Base-by-base conservation (phyloP, 2,888 invertebrate genomes). In the Minunthozetes semirufus region DNA sequence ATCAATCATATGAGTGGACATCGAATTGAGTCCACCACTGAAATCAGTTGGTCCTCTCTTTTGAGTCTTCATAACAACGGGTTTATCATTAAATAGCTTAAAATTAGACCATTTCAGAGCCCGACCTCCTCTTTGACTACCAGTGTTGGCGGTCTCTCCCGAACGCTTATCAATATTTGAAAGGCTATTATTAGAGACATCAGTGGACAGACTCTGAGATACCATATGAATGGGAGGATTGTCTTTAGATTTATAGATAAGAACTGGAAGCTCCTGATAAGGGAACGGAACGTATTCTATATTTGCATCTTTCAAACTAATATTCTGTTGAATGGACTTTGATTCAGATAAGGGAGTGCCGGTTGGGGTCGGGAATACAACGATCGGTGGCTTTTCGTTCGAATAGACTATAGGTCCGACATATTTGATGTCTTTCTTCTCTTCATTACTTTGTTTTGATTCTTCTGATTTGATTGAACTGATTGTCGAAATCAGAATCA, bases 251-350 rank as follows among this genome's bases (percentile, higher is more conserved):
- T 80, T 81, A 78, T 82, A 82, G 71, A 82, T 82, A 17, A 82
- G 79, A 15, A 82, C 81, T 0, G 82, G 82, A 25, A 82, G 78
- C 59, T 82, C 82, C 77, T 82, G 81, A 75, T 81, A 81, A 5
- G 82, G 82, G 72, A 82, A 78, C 9, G 82, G 82, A 25, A 82
- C 81, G 76, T 82, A 82, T 75, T 82, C 82, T 29, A 82, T 80
- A 15, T 80, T 79, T 13, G 29, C n/a, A 15, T 25, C 19, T 17
- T 46, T 33, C 4, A 50, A 17, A 50, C 29, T 53, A 6, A 19
- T n/a, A 33, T 19, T 53, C 1, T 46, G n/a, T 22, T 17, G n/a
- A 25, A 27, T 72, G 19, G 22, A 19, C 53, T 68, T 25, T 46
- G 38, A 29, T n/a, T 66, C 25, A 13, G 38, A 27, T 15, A 33